Conservation (phyloP, 2,888 invertebrate genomes). For the Tenthredo notha region DNA sequence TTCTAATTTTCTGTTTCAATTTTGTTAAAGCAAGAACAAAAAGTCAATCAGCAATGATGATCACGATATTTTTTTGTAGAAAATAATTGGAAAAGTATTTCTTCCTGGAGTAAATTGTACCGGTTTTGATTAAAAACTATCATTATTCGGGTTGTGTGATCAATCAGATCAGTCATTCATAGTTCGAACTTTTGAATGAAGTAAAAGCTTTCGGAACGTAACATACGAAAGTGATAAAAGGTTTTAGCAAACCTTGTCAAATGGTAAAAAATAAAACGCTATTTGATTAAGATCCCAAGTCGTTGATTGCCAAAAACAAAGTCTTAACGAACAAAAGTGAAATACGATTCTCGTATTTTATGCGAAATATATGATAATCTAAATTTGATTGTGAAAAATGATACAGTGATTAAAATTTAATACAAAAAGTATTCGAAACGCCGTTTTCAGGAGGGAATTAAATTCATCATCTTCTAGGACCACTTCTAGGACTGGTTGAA, state of each 20-base stretch:
- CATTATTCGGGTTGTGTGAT: not conserved
- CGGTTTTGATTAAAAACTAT: not conserved
- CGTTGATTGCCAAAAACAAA: not conserved
- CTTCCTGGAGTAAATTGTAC: not conserved
- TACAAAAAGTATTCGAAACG: not conserved
- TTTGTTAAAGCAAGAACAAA: not conserved
- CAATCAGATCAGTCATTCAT: not conserved
- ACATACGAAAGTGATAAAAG: not conserved
- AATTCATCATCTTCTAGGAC: slow-evolving; percentile 17
- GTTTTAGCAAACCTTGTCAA: not conserved
- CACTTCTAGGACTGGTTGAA: slow-evolving; percentile 31
- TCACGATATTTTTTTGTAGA: not conserved
- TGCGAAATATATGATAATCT: not conserved
- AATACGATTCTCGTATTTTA: not conserved
- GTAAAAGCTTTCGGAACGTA: not conserved
- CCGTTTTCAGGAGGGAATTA: not conserved
- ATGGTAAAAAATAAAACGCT: not conserved
- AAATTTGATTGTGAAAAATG: not conserved
- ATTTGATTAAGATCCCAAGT: not conserved
- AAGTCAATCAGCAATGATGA: not conserved
- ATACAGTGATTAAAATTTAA: not conserved
- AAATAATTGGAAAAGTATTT: not conserved
- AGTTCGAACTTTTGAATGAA: not conserved
- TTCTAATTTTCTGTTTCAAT: not conserved
- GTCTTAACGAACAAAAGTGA: not conserved